phyloP scores from a whole-genome alignment of 1,140 invertebrate species.

The Drepana arcuata region DNA sequence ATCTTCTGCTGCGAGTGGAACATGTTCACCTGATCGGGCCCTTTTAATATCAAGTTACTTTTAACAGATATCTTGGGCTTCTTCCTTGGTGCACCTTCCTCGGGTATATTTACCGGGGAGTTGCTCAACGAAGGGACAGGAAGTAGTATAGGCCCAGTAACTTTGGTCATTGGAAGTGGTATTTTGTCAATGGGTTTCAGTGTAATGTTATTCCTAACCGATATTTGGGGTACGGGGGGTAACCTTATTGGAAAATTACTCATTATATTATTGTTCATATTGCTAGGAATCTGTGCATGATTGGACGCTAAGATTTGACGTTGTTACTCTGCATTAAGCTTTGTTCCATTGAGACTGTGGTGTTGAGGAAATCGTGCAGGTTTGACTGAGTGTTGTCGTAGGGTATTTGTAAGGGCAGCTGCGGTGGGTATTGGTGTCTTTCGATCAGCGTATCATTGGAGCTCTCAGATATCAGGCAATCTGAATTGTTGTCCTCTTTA shows the following conservation, averaged over 20 bases:
- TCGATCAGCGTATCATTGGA: conserved; percentile 42
- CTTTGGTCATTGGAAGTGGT: conserved; percentile 43
- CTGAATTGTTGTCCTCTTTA: conserved; percentile 58
- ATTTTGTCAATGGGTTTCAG: conserved; percentile 54
- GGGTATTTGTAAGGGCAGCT: conserved; percentile 37
- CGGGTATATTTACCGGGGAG: conserved; percentile 46
- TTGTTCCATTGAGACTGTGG: conserved; percentile 44
- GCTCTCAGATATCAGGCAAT: conserved; percentile 49
- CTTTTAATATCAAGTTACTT: conserved; percentile 67
- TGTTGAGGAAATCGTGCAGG: conserved; percentile 42
- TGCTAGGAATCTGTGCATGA: conserved; percentile 31
- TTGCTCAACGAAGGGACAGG: conserved; percentile 53
- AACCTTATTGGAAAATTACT: conserved; percentile 55
- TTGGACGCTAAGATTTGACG: conserved; percentile 37
- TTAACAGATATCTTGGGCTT: conserved; percentile 71
- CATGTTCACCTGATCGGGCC: conserved; percentile 60
- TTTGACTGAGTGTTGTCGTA: conserved; percentile 37
- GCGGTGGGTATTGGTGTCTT: conserved; percentile 36
- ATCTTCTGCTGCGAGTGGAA: conserved; percentile 66
- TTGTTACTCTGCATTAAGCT: conserved; percentile 38
- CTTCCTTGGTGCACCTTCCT: conserved; percentile 55
- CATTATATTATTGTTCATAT: conserved; percentile 55
- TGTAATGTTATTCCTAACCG: conserved; percentile 47
- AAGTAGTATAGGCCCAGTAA: conserved; percentile 52
- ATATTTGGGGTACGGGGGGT: conserved; percentile 34